Base-by-base conservation (phyloP, 2,113 vertebrate species). In the Eulacestoma nigropectus region DNA sequence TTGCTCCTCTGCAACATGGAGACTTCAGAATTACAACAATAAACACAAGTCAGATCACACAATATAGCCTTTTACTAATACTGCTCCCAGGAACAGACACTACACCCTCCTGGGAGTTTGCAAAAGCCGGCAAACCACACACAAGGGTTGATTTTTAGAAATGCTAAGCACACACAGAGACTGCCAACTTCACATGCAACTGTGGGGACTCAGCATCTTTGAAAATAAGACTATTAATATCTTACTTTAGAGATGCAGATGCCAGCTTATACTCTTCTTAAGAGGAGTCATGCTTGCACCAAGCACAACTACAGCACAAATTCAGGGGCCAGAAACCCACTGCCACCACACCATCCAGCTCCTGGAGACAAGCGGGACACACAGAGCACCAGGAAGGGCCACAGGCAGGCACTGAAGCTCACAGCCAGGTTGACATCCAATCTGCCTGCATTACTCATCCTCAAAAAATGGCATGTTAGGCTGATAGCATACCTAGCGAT, bases 1-100 rank as follows among this genome's bases (percentile, higher is more conserved):
- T 52, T 72, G 60, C 78, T 88, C 81, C 81, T 93, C 76, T 96
- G 95, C 84, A 95, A 94, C 92, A 95, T 30, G 69, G 89, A 95
- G 89, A 79, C 75, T 59, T 62, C 69, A 60, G 74, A 89, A 96
- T 87, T 90, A 86, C 69, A 93, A 92, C 89, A 95, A 91, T 81
- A 93, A 96, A 95, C 70, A 79, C 86, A 89, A 95, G 85, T 44
- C 91, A 62, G 70, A 94, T 81, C 50, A 86, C 53, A 82, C 76
- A 77, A 81, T 70, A 39, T 7, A 63, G 92, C 57, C 78, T 92
- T 97, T 93, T 83, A 84, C 88, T 81, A 77, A 94, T 53, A 74
- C 41, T 41, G 85, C 52, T 94, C 94, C 89, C 91, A 95, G 93
- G 90, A 90, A 94, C 55, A 95, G 84, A 83, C 95, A 87, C 63